These are phyloP conservation scores for Rhinoptilus africanus DNA, from an alignment of 2,113 vertebrate species.

Conservation along the genomic window DNA sequence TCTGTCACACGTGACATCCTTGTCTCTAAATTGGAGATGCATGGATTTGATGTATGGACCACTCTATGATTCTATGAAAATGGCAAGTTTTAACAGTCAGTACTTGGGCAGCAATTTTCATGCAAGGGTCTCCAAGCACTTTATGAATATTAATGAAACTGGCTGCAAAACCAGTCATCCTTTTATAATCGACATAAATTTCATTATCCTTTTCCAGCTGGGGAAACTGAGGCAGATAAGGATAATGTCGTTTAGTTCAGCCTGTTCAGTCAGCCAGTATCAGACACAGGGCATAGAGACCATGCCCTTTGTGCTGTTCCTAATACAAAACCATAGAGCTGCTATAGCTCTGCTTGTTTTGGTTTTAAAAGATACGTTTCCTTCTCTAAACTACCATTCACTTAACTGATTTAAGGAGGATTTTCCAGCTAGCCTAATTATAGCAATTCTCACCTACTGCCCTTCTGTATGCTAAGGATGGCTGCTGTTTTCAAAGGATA, in stretches of 20 bases:
- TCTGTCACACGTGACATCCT: background rate
- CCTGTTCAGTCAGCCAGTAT: background rate
- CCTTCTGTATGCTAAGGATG: background rate
- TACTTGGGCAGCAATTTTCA: background rate
- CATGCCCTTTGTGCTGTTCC: background rate
- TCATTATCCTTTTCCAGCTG: background rate
- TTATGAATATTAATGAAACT: constrained; percentile 38
- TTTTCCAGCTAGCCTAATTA: background rate
- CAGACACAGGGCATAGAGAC: background rate
- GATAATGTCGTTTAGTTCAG: background rate
- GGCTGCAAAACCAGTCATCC: background rate
- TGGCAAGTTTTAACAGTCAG: constrained; percentile 17
- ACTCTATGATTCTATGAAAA: background rate
- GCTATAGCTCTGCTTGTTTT: background rate
- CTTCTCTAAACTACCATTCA: background rate
- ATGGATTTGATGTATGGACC: background rate
- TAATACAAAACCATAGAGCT: background rate
- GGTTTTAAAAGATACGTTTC: background rate
- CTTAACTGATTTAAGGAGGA: background rate
- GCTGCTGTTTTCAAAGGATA: background rate
- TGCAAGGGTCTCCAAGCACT: background rate
- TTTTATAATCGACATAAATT: background rate
- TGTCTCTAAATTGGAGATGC: background rate
- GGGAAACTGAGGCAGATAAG: constrained; percentile 1
- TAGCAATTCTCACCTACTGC: background rate